Evolutionary conservation across 1,140 invertebrate genomes (phyloP), one percentile per base, ranked within the genome.

Genomic region (Drosophila tropicalis): DNA sequence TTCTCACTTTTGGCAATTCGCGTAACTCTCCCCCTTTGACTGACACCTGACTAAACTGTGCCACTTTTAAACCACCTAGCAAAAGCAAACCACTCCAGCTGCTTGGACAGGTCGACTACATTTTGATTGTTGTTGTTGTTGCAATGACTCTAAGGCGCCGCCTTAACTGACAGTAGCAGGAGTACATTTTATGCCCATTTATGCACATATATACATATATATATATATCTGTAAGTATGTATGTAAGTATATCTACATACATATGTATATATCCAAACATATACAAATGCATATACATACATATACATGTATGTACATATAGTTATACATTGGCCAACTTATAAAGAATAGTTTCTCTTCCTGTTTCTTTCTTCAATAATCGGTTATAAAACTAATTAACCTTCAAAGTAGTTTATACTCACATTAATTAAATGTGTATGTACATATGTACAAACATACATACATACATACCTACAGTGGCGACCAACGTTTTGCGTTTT

Each of bases 31-130:
- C 9, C 64, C 44, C 40, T 32, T 64, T 67, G 72, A 57, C 72
- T 64, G 60, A 34, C 63, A 82, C 70, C 77, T 87, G 83, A 82
- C 76, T 76, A 76, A 86, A 82, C 68, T 79, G 58, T 78, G 70
- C 57, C 74, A 75, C 17, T 51, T 51, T 51, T 9, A 51, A 51
- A 1, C 9, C 44, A 51, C 44, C 44, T 62, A 60, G 19, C 57
- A 22, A 19, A 63, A 40, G 47, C 44, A 29, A 32, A 40, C n/a
- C 64, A 77, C 56, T 67, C 63, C 70, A 72, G 69, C 44, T 47
- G 36, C n/a, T 67, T 67, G 75, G 67, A 71, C 74, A 76, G 73
- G 73, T 76, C 73, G 73, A 36, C 56, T 63, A 32, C 54, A 58
- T 44, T 76, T 76, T 70, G 36, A 55, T 55, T 57, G 69, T 78